Evolutionary conservation across 2,797 vertebrate genomes (phyloP).

Genomic region (Sebastes variabilis): DNA sequence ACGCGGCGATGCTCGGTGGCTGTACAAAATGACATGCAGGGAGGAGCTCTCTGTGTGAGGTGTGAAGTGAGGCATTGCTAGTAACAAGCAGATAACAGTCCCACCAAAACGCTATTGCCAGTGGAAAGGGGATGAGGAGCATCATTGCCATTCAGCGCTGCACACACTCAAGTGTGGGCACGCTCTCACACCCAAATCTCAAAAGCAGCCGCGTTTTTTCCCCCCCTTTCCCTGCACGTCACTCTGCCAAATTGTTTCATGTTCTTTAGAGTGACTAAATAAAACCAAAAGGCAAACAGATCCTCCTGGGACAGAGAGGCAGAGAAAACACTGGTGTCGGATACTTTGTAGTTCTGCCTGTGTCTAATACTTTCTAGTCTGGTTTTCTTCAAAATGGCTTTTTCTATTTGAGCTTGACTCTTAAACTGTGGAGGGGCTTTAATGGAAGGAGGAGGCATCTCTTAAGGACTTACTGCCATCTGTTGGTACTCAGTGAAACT

Average conservation of each 20-base stretch:
- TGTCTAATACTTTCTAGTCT: conserved; percentile 70
- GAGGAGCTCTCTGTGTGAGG: conserved; percentile 47
- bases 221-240: conserved; percentile 32
- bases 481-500: conserved; percentile 69
- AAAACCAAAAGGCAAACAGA: conserved; percentile 74
- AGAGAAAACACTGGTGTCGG: conserved; percentile 55
- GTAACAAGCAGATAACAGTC: conserved; percentile 56
- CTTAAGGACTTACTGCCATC: conserved; percentile 79
- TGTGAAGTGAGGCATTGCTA: conserved; percentile 30
- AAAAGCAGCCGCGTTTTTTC: conserved; percentile 33
- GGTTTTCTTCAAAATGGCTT: conserved; percentile 65
- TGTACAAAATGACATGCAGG: conserved; percentile 23
- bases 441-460: conserved; percentile 32
- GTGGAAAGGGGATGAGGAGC: neutral
- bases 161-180: neutral
- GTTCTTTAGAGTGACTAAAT: conserved; percentile 73
- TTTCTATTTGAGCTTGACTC: conserved; percentile 56
- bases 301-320: conserved; percentile 56
- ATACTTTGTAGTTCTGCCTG: conserved; percentile 61
- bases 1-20: conserved; percentile 9
- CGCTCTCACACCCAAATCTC: conserved; percentile 34
- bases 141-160: conserved; percentile 49
- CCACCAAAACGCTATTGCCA: conserved; percentile 39
- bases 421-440: conserved; percentile 35
- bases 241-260: conserved; percentile 69